phyloP scores from a whole-genome alignment of 2,888 invertebrate species.

The Archips xylosteana region DNA sequence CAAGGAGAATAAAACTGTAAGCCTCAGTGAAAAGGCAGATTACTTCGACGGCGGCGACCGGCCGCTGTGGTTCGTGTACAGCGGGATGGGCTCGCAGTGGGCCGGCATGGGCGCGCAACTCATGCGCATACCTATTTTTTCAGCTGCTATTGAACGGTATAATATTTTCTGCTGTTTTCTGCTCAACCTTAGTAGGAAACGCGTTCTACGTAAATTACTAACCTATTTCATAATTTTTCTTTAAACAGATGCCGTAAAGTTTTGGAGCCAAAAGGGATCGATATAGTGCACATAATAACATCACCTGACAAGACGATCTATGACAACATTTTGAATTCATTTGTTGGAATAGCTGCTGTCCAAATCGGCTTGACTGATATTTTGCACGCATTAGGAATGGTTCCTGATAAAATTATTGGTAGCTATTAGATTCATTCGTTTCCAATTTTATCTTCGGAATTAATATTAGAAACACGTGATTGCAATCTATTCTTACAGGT shows the following conservation, averaged over 20 bases:
- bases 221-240: constrained; percentile 28
- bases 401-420: constrained; percentile 91
- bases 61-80: constrained; percentile 89
- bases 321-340: constrained; percentile 88
- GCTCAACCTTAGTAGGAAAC: background rate
- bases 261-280: constrained; percentile 87
- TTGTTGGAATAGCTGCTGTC: constrained; percentile 91
- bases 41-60: constrained; percentile 64
- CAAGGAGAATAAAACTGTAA: constrained; percentile 56
- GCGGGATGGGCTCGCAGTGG: constrained; percentile 91
- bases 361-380: constrained; percentile 85
- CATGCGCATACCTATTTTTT: constrained; percentile 87
- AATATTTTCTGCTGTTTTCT: background rate
- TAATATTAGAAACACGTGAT: background rate
- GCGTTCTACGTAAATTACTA: background rate
- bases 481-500: constrained; percentile 77
- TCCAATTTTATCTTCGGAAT: background rate
- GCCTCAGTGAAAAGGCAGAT: constrained; percentile 55
- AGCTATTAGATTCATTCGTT: constrained; percentile 69
- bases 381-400: constrained; percentile 82
- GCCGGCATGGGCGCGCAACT: constrained; percentile 88
- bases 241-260: constrained; percentile 78
- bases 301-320: constrained; percentile 83
- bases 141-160: constrained; percentile 79
- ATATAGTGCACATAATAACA: constrained; percentile 89